Percentiles rank a stretch among this genome's conserved stretches.
Conservation (phyloP, 2,888 invertebrate genomes). For the Lasioglossum oenotherae region DNA sequence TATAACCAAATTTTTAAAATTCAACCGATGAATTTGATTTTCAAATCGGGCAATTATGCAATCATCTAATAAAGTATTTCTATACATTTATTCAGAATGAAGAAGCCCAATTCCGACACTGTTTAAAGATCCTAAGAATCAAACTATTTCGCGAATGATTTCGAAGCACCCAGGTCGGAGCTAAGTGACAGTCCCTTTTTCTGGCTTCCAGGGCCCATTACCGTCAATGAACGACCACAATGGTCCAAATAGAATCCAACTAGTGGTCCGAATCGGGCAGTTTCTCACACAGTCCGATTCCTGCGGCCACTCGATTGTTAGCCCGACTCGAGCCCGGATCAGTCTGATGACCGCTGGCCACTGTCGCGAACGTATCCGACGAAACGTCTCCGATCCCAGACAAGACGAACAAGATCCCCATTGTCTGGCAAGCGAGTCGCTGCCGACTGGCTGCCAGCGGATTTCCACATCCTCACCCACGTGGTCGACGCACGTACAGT, state of each 20-base stretch:
- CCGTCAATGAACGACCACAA: neutral
- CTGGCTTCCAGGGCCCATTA: neutral
- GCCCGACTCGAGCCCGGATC: neutral
- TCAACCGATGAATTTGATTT: no score
- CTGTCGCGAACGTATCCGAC: conserved; percentile 21
- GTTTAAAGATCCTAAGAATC: no score
- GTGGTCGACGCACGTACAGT: conserved; percentile 56
- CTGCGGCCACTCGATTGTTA: neutral
- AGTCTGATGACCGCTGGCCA: neutral
- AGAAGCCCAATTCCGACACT: no score
- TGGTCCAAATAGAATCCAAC: neutral
- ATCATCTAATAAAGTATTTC: no score
- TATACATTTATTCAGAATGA: no score
- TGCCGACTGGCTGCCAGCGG: neutral
- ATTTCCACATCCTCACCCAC: conserved; percentile 40
- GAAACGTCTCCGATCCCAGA: neutral
- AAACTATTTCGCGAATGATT: no score
- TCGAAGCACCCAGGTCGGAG: no score
- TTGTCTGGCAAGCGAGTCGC: conserved; percentile 25
- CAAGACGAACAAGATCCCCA: conserved; percentile 25
- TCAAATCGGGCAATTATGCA: no score
- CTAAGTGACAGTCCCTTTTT: neutral
- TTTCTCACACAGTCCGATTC: neutral
- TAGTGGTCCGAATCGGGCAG: neutral
- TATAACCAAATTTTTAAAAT: no score